phyloP scores from a whole-genome alignment of 2,888 invertebrate genomes.

The Leptopilina syphax region DNA sequence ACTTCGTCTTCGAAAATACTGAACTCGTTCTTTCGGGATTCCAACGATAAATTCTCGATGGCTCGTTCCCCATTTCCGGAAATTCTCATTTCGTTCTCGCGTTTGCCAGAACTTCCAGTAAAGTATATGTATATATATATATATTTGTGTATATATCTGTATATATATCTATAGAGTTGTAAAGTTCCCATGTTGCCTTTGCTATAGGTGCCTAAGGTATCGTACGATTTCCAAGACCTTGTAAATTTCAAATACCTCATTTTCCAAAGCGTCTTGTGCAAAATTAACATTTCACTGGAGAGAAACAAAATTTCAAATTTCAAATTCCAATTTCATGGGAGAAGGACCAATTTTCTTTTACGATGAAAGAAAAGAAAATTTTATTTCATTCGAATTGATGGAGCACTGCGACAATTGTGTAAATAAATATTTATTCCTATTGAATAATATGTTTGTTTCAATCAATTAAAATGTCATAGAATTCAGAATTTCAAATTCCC shows the following conservation, averaged over 20 bases:
- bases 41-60: conserved; percentile 42
- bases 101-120: conserved; percentile 35
- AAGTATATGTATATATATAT: conserved; percentile 7
- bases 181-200: conserved; percentile 32
- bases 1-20: conserved; percentile 41
- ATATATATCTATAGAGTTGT: conserved; percentile 26
- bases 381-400: too few relatives aligned
- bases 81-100: conserved; percentile 39
- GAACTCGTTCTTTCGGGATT: conserved; percentile 35
- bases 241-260: conserved; percentile 32
- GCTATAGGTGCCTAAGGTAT: conserved; percentile 13
- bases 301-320: too few relatives aligned
- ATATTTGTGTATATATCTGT: conserved; percentile 26
- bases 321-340: too few relatives aligned
- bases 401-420: too few relatives aligned
- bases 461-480: too few relatives aligned
- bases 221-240: conserved; percentile 28
- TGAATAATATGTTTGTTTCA: too few relatives aligned
- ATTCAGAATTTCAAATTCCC: too few relatives aligned
- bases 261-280: conserved; percentile 10
- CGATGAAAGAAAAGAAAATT: too few relatives aligned
- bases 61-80: conserved; percentile 22
- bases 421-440: too few relatives aligned
- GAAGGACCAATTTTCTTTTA: too few relatives aligned
- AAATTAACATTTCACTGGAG: conserved; percentile 3